Conservation (phyloP, 1,140 invertebrate species). For the Oedothorax gibbosus region DNA sequence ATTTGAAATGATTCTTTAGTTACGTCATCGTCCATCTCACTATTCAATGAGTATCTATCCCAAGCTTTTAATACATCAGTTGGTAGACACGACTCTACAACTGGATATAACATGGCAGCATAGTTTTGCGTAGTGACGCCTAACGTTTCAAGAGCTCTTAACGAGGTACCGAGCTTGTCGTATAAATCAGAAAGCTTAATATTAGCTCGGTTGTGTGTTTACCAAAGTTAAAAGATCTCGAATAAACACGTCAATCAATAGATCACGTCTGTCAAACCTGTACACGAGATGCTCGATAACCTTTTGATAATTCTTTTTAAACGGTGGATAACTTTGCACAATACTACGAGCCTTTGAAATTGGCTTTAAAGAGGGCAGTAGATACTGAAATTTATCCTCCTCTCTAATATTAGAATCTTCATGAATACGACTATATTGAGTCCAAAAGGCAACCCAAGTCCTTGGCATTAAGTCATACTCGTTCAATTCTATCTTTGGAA, state of each 20-base stretch:
- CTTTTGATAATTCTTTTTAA: too few relatives aligned
- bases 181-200: not conserved
- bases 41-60: too few relatives aligned
- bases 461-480: slow-evolving; percentile 1
- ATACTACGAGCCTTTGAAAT: not conserved
- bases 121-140: slow-evolving; percentile 1
- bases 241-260: too few relatives aligned
- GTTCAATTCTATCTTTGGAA: not conserved
- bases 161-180: too few relatives aligned
- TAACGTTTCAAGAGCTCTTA: slow-evolving; percentile 29
- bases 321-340: not conserved
- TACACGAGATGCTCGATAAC: too few relatives aligned
- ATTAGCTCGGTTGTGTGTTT: not conserved
- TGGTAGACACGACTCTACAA: not conserved
- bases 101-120: not conserved
- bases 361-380: not conserved
- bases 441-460: slow-evolving; percentile 4
- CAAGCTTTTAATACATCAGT: too few relatives aligned
- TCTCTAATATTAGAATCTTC: not conserved
- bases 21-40: not conserved
- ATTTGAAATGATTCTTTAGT: not conserved
- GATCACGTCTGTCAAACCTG: too few relatives aligned
- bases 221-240: too few relatives aligned
- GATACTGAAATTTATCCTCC: slow-evolving; percentile 11
- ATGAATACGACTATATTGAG: not conserved